These are phyloP conservation scores for Rhinopomastus cyanomelas DNA, from an alignment of 2,113 vertebrate genomes.

Conservation along the genomic window DNA sequence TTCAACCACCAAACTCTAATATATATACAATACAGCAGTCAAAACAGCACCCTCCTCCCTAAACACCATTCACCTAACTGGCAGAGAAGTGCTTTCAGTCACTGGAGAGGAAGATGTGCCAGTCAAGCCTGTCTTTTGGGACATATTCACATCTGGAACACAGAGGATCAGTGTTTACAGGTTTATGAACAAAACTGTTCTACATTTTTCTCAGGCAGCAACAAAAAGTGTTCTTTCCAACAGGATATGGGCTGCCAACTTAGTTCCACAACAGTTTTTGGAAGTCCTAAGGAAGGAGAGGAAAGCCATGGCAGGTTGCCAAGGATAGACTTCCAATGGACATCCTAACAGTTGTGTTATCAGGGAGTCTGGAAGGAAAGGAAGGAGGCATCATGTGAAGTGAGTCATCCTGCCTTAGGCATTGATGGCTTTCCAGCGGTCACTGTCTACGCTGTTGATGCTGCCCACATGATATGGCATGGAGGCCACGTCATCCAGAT, in stretches of 20 bases:
- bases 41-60: not conserved
- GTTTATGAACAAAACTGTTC: slow-evolving; percentile 19
- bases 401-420: slow-evolving; percentile 61
- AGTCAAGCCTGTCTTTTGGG: not conserved
- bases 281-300: slow-evolving; percentile 30
- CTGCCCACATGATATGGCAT: slow-evolving; percentile 87
- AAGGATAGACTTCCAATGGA: not conserved
- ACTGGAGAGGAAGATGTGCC: not conserved
- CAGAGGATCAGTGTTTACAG: not conserved
- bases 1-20: not conserved
- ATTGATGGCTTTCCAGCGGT: slow-evolving; percentile 92
- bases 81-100: slow-evolving; percentile 14
- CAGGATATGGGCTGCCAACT: not conserved
- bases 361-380: not conserved
- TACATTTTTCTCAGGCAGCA: not conserved
- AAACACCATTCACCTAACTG: not conserved
- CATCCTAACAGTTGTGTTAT: not conserved
- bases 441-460: slow-evolving; percentile 91
- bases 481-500: slow-evolving; percentile 91
- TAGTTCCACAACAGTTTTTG: not conserved
- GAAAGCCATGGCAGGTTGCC: not conserved
- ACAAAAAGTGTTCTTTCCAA: not conserved
- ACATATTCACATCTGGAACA: slow-evolving; percentile 15
- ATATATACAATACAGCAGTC: not conserved
- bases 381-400: not conserved